These are phyloP conservation scores for Thamnaconus septentrionalis DNA, from an alignment of 2,113 vertebrate genomes.

Conservation along the genomic window DNA sequence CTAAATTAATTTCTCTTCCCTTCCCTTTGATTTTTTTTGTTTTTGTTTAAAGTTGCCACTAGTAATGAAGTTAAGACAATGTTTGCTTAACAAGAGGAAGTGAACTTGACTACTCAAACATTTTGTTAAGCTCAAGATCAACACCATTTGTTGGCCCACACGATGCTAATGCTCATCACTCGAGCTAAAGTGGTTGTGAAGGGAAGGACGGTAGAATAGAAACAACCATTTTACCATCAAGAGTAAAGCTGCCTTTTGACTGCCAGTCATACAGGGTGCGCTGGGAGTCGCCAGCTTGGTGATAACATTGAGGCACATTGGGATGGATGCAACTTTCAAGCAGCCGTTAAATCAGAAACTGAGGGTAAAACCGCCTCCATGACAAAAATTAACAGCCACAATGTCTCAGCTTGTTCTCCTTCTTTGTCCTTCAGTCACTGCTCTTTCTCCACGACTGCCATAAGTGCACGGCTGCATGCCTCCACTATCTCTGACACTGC, in stretches of 20 bases:
- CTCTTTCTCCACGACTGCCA: background rate
- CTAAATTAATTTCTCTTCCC: too few relatives aligned
- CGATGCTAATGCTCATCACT: too few relatives aligned
- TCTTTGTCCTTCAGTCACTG: background rate
- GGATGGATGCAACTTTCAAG: conserved; percentile 46
- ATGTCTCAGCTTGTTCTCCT: background rate
- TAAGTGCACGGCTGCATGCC: too few relatives aligned
- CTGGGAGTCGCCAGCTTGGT: conserved; percentile 15
- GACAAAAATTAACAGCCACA: conserved; percentile 4
- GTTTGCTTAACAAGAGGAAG: too few relatives aligned
- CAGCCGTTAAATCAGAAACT: conserved; percentile 42
- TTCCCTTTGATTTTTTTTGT: too few relatives aligned
- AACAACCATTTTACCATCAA: background rate
- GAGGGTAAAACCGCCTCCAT: conserved; percentile 14
- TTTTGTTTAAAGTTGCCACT: too few relatives aligned
- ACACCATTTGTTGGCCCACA: too few relatives aligned
- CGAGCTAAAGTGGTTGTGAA: too few relatives aligned
- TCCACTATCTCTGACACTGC: conserved; percentile 2
- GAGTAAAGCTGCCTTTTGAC: conserved; percentile 5
- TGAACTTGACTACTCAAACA: too few relatives aligned
- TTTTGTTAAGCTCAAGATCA: too few relatives aligned
- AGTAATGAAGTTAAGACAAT: too few relatives aligned
- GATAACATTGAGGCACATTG: background rate
- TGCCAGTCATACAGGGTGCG: too few relatives aligned
- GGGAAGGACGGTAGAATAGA: background rate